Base-by-base conservation (phyloP, 2,888 invertebrate species). In the Helleia helle region DNA sequence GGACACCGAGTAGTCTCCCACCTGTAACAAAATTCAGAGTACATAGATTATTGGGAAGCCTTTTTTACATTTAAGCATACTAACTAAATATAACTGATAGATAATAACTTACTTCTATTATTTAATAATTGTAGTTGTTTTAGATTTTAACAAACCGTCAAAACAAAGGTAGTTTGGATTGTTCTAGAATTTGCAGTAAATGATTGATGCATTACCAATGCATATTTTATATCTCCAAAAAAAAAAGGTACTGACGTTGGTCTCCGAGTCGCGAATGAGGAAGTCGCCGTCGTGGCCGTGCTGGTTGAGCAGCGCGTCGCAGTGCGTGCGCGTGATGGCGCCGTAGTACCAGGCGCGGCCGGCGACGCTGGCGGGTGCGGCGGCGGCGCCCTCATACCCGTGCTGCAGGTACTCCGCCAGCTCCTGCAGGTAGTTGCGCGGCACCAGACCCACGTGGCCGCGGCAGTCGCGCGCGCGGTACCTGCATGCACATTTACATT, bases 311-410 rank as follows among this genome's bases (percentile, higher is more conserved):
- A 99, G 88, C 59, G 92, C 91, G 86, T 99, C 99, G 87, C 98
- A 98, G 80, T 98, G 96, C 59, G 94, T 93, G 62, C 99, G 91
- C 31, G 97, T 93, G 66, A 99, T 7, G 22, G 4, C 8, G 22
- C 99, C 99, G 83, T 93, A 99, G 85, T 99, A 99, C 99, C 99
- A 99, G 31, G 94, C 92, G 84, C 95, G 95, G 25, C 92, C 93
- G 47, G 90, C 86, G 50, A 91, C 83, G 68, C 92, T 51, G 11
- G 52, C 54, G 40, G 46, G 58, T 45, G 44, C 57, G 42, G 47
- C 54, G 15, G 51, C 55, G 31, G 50, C 53, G 9, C 48, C 45
- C 25, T 45, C 43, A 42, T 38, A 50, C 29, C 38, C 38, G 18
- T 9, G 13, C 29, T 22, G 28, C 65, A 95, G 87, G 83, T 95